These are phyloP conservation scores for Aviceda subcristata DNA, from an alignment of 2,113 vertebrate genomes.

Conservation along the genomic window DNA sequence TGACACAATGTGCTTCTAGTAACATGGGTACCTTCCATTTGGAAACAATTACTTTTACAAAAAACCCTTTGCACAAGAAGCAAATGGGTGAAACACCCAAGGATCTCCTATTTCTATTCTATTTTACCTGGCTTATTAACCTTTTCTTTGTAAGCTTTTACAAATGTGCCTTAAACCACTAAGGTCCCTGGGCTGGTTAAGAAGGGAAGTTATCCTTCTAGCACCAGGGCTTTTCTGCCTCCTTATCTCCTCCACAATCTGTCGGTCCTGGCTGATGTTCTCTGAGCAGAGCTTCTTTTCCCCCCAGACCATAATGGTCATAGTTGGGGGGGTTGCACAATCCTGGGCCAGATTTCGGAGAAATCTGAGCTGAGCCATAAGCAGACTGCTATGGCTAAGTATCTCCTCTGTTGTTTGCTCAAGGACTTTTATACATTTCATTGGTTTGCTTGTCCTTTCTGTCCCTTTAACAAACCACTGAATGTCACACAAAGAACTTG, in stretches of 20 bases:
- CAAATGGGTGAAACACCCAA: background rate
- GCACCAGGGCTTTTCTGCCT: background rate
- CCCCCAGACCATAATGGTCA: background rate
- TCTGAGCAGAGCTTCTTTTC: background rate
- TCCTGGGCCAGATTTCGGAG: background rate
- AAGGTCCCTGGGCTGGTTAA: background rate
- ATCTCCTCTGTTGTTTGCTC: background rate
- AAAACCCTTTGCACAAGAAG: background rate
- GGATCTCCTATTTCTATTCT: background rate
- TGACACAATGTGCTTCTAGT: background rate
- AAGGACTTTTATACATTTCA: background rate
- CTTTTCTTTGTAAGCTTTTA: background rate
- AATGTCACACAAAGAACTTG: background rate
- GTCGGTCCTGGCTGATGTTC: background rate
- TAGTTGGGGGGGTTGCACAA: background rate
- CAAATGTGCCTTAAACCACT: background rate
- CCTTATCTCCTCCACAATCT: background rate
- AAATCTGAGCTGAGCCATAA: background rate
- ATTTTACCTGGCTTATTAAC: background rate
- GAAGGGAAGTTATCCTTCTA: background rate
- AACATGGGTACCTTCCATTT: rapidly evolving
- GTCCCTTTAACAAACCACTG: background rate
- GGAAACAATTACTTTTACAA: background rate
- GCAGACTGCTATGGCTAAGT: background rate
- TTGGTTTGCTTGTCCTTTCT: background rate